Evolutionary conservation across 2,888 invertebrate genomes (phyloP).

Genomic region (Ommatoiulus sabulosus): DNA sequence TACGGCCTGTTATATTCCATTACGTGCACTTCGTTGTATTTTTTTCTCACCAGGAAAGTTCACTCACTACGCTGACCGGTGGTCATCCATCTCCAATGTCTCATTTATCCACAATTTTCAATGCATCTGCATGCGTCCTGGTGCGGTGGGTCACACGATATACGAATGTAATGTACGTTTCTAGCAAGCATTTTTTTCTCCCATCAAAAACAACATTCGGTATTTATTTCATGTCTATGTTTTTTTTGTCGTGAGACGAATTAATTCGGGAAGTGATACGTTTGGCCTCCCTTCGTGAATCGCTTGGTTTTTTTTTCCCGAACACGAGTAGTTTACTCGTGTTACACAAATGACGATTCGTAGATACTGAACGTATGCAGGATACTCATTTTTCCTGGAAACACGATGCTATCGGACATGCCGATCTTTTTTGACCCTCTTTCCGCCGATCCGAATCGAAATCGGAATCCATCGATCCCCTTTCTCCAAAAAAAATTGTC

Average conservation of each 20-base stretch:
- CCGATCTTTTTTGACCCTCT: not conserved
- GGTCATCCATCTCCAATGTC: not conserved
- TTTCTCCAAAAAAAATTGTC: too few species aligned
- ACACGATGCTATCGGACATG: not conserved
- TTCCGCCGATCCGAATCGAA: not conserved
- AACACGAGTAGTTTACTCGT: not conserved
- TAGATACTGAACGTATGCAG: not conserved
- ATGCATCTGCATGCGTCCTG: not conserved
- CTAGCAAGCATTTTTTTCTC: not conserved
- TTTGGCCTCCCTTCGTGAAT: not conserved
- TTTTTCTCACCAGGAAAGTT: not conserved
- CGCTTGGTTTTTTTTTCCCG: not conserved
- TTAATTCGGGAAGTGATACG: not conserved
- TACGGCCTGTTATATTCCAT: not conserved
- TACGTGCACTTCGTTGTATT: not conserved
- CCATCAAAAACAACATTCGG: not conserved
- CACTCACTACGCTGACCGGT: not conserved
- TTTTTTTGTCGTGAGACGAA: not conserved
- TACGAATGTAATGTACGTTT: too few species aligned
- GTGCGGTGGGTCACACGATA: not conserved
- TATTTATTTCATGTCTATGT: not conserved
- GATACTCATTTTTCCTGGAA: not conserved
- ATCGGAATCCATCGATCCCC: too few species aligned
- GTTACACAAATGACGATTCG: not conserved
- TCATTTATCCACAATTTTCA: not conserved